phyloP scores from a whole-genome alignment of 2,888 invertebrate species.

The Polylopha cassiicola region DNA sequence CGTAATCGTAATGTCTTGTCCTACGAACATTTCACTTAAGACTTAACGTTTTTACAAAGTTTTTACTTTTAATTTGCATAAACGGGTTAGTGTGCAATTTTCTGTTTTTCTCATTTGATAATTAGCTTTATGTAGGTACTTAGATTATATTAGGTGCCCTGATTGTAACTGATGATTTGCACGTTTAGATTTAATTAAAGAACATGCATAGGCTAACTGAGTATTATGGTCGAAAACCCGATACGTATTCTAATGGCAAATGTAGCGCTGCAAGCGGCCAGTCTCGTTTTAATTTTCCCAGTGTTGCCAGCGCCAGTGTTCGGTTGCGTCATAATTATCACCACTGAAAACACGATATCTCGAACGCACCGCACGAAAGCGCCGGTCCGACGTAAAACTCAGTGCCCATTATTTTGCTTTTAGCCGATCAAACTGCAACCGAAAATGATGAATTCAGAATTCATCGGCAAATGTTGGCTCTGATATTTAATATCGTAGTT shows the following conservation, averaged over 20 bases:
- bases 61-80: too few relatives aligned
- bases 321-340: slow-evolving; percentile 55
- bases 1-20: too few relatives aligned
- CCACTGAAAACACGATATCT: slow-evolving; percentile 47
- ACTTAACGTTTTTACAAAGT: too few relatives aligned
- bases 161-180: slow-evolving; percentile 4
- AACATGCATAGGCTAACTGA: slow-evolving; percentile 13
- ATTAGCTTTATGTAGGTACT: too few relatives aligned
- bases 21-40: too few relatives aligned
- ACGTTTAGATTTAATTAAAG: slow-evolving; percentile 18
- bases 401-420: slow-evolving; percentile 39
- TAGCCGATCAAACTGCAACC: slow-evolving; percentile 28
- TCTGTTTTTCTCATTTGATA: too few relatives aligned
- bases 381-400: slow-evolving; percentile 32
- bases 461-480: background rate
- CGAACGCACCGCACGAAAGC: slow-evolving; percentile 26
- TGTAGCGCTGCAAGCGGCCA: slow-evolving; percentile 23
- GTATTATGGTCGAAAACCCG: slow-evolving; percentile 18
- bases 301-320: slow-evolving; percentile 45
- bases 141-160: slow-evolving; percentile 2
- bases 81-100: too few relatives aligned
- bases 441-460: slow-evolving; percentile 25
- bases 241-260: slow-evolving; percentile 20
- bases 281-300: slow-evolving; percentile 44
- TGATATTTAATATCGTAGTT: slow-evolving; percentile 12